A percentile compares a stretch with the other conserved stretches of the same genome.
Conservation (phyloP, 2,888 invertebrate species). For the Acanthosoma haemorrhoidale region DNA sequence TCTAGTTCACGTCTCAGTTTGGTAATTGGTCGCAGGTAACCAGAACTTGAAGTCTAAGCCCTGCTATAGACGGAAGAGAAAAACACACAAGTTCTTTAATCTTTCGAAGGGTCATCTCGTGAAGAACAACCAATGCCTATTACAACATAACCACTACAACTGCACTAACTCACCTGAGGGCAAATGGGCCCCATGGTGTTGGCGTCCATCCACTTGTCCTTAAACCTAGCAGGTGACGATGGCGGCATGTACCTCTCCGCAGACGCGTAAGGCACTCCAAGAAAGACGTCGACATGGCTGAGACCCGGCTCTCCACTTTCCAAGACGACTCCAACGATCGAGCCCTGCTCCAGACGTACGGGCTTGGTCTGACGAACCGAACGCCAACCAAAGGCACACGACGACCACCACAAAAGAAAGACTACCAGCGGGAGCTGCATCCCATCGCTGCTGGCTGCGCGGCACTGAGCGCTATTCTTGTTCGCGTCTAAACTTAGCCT, state of each 20-base stretch:
- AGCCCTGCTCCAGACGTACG: slow-evolving; percentile 31
- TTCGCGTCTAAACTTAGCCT: neutral
- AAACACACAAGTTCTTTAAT: no score
- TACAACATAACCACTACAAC: neutral
- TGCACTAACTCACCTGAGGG: slow-evolving; percentile 31
- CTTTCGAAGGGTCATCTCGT: no score
- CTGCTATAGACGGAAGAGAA: no score
- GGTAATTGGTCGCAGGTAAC: no score
- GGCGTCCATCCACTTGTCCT: slow-evolving; percentile 32
- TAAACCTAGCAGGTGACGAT: slow-evolving; percentile 31
- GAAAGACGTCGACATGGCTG: slow-evolving; percentile 29
- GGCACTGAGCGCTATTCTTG: neutral
- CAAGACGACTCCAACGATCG: slow-evolving; percentile 23
- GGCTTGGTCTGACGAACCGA: slow-evolving; percentile 28
- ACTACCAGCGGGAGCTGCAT: slow-evolving; percentile 31
- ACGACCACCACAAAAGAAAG: neutral
- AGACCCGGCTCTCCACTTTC: slow-evolving; percentile 25
- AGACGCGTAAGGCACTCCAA: slow-evolving; percentile 35
- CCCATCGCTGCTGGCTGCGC: slow-evolving; percentile 31
- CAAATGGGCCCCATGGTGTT: slow-evolving; percentile 32
- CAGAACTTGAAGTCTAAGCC: no score
- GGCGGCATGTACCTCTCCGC: slow-evolving; percentile 36
- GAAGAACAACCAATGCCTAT: no score
- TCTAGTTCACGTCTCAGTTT: no score
- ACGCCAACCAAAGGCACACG: slow-evolving; percentile 22